Conservation (phyloP, 2,888 invertebrate species). For the Nephrotoma appendiculata region DNA sequence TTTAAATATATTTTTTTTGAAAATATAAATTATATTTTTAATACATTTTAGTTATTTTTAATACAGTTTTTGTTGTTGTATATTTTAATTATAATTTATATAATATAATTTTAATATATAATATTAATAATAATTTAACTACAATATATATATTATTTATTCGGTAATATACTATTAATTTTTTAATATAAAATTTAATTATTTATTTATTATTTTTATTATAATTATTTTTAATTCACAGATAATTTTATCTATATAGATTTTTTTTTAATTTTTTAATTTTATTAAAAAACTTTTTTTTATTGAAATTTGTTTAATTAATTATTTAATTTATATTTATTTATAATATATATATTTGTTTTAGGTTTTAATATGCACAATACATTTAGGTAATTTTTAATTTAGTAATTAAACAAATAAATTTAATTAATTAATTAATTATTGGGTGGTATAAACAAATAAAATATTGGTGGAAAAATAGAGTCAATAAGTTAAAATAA, state of each 20-base stretch:
- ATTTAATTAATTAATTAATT: neutral
- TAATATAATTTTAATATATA: neutral
- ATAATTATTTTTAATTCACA: neutral
- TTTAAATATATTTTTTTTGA: neutral
- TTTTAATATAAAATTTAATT: neutral
- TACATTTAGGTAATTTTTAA: neutral
- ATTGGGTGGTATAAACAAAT: too few relatives aligned
- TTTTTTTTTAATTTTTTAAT: neutral
- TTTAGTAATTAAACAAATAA: neutral
- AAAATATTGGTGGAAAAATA: too few relatives aligned
- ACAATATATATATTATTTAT: neutral
- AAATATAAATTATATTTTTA: neutral
- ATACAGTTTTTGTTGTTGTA: neutral
- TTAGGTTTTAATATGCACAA: neutral
- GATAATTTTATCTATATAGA: neutral
- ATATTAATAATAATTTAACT: neutral
- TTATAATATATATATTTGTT: neutral
- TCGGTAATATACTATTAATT: neutral
- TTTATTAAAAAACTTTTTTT: neutral
- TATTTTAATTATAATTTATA: neutral
- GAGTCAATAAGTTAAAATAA: too few relatives aligned
- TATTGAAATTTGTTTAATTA: neutral
- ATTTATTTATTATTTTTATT: neutral
- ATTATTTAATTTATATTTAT: neutral
- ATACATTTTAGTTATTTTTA: neutral